Base-by-base conservation (phyloP, 2,797 vertebrate species). In the Cetoscarus ocellatus region DNA sequence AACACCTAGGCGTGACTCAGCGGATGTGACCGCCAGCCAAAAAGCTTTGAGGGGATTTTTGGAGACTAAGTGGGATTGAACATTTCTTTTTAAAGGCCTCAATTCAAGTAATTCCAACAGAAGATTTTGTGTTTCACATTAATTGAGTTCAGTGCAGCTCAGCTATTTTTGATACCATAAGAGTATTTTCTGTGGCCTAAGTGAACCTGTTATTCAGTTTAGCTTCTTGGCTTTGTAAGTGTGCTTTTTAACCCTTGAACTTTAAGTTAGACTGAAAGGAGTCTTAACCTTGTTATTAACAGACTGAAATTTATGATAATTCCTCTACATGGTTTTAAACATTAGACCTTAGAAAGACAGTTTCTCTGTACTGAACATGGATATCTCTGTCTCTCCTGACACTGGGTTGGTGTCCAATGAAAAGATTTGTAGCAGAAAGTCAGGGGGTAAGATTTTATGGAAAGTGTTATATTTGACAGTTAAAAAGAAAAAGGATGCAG, bases 1-100 rank as follows among this genome's bases (percentile, higher is more conserved):
- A 36, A 61, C 38, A 44, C 7, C 64, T 9, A 67, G 11, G 55
- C 48, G 19, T 72, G 47, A 60, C 61, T 73, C 57, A 18, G 43
- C 19, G 49, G 27, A 34, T 52, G 50, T 34, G 10, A 8, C 38
- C 40, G 35, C 0, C 13, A 50, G 15, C 15, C 8, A 59, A 35
- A 14, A 38, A 38, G 17, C 39, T 68, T 58, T 57, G 5, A 27
- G 14, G 7, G 58, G 49, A 12, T 65, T 47, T 48, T 14, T 10
- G 43, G 50, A 74, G 12, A 70, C 61, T 67, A 47, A 7, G 9
- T 58, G 8, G 42, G 51, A 15, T n/a, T 7, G 63, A 44, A 65
- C 52, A 10, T 58, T 59, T 5, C 51, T 53, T 64, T 67, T n/a
- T 18, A 35, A 47, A 34, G 13, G n/a, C 15, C 10, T 58, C 44